Evolutionary conservation across 2,888 invertebrate species (phyloP).

Genomic region (Nephrotoma flavescens): DNA sequence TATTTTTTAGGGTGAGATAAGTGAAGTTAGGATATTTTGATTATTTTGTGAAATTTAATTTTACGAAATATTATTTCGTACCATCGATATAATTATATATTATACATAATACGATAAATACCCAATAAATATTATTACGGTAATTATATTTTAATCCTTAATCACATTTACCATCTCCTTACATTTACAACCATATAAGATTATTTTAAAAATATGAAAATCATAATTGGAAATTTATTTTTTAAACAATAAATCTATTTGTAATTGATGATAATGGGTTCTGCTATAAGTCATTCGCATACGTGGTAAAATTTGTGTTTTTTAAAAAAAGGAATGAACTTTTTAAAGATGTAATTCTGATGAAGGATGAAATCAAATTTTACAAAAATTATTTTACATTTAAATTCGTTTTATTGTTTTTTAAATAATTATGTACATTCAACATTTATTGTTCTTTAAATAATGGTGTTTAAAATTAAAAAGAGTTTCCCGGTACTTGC

Average conservation of each 20-base stretch:
- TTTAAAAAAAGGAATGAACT: neutral
- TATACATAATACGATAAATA: too few relatives aligned
- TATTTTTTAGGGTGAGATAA: too few relatives aligned
- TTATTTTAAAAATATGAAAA: neutral
- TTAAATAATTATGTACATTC: too few relatives aligned
- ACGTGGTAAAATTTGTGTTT: neutral
- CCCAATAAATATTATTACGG: neutral
- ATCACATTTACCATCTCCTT: too few relatives aligned
- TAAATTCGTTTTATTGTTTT: neutral
- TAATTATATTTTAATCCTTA: neutral
- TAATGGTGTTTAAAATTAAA: too few relatives aligned
- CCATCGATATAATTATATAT: too few relatives aligned
- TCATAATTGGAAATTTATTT: neutral
- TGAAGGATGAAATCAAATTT: neutral
- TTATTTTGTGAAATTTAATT: too few relatives aligned
- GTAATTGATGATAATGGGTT: neutral
- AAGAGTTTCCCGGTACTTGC: too few relatives aligned
- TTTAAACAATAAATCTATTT: neutral
- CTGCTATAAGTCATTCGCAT: neutral
- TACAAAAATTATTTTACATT: neutral
- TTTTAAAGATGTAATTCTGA: neutral
- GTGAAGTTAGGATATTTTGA: too few relatives aligned
- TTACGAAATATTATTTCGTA: too few relatives aligned
- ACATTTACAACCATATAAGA: too few relatives aligned
- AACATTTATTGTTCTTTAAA: neutral